Conservation (phyloP, 2,113 vertebrate genomes). For the Gadus chalcogrammus region DNA sequence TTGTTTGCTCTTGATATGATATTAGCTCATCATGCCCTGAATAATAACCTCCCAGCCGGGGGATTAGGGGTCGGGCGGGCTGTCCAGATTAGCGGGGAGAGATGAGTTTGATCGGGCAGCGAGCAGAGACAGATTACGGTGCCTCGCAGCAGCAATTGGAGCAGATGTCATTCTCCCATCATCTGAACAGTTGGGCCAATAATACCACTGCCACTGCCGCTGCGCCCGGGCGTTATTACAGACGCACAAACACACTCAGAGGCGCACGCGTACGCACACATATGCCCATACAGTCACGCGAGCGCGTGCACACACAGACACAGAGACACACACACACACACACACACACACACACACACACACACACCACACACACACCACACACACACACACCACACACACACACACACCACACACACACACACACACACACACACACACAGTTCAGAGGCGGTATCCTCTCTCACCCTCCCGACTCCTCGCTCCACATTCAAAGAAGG, state of each 20-base stretch:
- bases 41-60: constrained; percentile 27
- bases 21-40: constrained; percentile 10
- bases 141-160: constrained; percentile 35
- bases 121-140: constrained; percentile 55
- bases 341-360: constrained; percentile 11
- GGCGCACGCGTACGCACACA: constrained; percentile 19
- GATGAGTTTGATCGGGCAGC: constrained; percentile 62
- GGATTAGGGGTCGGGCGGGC: constrained; percentile 37
- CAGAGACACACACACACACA: no score
- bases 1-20: background rate
- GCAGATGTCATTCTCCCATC: constrained; percentile 59
- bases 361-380: constrained; percentile 29
- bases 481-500: background rate
- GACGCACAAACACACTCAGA: constrained; percentile 1
- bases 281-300: constrained; percentile 12
- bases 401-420: background rate
- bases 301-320: background rate
- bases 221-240: constrained; percentile 9
- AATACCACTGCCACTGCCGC: constrained; percentile 39
- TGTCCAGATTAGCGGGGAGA: constrained; percentile 38
- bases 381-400: background rate
- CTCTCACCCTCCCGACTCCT: background rate
- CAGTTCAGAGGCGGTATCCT: background rate
- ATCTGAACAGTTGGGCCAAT: constrained; percentile 67
- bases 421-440: background rate